Base-by-base conservation (phyloP, 2,797 vertebrate species). In the Champsocephalus gunnari region DNA sequence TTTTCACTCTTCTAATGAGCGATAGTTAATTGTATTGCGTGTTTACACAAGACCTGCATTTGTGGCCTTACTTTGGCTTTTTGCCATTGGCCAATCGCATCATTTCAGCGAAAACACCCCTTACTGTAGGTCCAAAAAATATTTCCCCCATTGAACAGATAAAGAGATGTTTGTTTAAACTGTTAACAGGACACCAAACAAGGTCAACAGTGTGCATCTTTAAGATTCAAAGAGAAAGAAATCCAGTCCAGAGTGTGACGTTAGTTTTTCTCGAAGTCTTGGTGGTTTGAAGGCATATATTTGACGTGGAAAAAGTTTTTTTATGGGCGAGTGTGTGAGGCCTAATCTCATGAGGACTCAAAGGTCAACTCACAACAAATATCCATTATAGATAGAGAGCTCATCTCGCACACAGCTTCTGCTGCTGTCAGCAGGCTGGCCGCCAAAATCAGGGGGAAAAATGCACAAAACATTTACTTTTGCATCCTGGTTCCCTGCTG, bases 371-470 rank as follows among this genome's bases (percentile, higher is more conserved):
- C 57, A 66, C 80, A 57, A 80, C 50, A 49, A 24, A 62, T 84
- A 78, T 84, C 80, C 3, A 44, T 85, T 83, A 81, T 82, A 81
- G 75, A 86, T 55, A 50, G 65, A 75, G 62, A 80, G 70, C 77
- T 85, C 55, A 55, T 80, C 80, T 86, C 87, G 77, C 84, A 87
- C 85, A 85, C 77, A 77, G 85, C 65, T 64, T 80, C 70, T 80
- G 84, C 70, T 83, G 59, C 77, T 50, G 73, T 85, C 75, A 81
- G 81, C 75, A 80, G 62, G 57, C 76, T 68, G 47, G 17, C 11
- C 49, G 73, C 75, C 79, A 68, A 66, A 71, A 80, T 71, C 63
- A 71, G 61, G 34, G 34, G 48, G 53, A 76, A 56, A 83, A 84
- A 88, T 53, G 60, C 62, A 38, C 34, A 38, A 38, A 77, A 14